These are phyloP conservation scores for Musca vetustissima DNA, from an alignment of 1,140 invertebrate genomes.

Conservation along the genomic window DNA sequence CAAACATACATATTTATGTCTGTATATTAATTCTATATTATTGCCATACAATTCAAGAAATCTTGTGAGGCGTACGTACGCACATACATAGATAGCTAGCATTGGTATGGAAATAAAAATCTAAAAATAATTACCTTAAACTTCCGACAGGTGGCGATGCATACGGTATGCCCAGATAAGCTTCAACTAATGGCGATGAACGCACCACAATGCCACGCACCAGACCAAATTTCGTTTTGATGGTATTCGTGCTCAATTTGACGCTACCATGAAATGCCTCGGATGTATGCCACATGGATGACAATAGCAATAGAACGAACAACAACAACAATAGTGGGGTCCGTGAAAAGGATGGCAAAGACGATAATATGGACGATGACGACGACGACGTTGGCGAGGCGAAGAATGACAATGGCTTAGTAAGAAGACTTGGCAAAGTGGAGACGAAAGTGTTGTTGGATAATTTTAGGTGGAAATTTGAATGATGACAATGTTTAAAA, in stretches of 20 bases:
- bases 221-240: constrained; percentile 84
- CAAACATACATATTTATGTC: too few relatives aligned
- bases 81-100: too few relatives aligned
- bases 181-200: constrained; percentile 79
- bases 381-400: neutral
- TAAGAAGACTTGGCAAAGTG: neutral
- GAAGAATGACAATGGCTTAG: neutral
- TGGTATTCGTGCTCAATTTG: constrained; percentile 77
- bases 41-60: too few relatives aligned
- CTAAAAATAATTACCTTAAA: constrained; percentile 47
- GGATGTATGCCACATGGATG: constrained; percentile 46
- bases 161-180: constrained; percentile 94
- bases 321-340: constrained; percentile 32
- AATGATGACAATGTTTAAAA: neutral
- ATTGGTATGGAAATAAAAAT: constrained; percentile 8
- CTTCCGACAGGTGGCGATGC: constrained; percentile 63
- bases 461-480: constrained; percentile 4
- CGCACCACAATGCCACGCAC: constrained; percentile 81
- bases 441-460: neutral
- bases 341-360: constrained; percentile 22
- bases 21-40: too few relatives aligned
- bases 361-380: neutral
- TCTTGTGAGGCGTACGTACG: too few relatives aligned
- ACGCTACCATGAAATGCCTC: constrained; percentile 48
- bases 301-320: constrained; percentile 31